Evolutionary conservation across 2,888 invertebrate genomes (phyloP).

Genomic region (Opisthograptis luteolata): DNA sequence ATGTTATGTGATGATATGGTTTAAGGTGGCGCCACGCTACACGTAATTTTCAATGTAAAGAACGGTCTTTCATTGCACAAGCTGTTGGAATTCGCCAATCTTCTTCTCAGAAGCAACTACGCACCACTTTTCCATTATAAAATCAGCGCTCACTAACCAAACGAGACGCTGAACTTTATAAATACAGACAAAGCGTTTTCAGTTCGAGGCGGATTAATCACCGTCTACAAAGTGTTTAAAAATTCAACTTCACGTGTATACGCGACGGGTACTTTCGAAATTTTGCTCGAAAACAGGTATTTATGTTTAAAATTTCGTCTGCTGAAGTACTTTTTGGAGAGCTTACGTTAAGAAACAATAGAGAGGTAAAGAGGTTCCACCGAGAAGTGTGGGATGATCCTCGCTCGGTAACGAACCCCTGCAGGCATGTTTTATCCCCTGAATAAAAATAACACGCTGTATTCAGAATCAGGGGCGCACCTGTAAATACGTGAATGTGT

Average conservation of each 20-base stretch:
- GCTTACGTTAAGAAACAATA: slow-evolving; percentile 40
- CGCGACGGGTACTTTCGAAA: slow-evolving; percentile 58
- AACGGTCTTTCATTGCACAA: too few relatives aligned
- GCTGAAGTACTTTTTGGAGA: slow-evolving; percentile 35
- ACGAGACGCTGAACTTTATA: background rate
- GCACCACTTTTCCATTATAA: too few relatives aligned
- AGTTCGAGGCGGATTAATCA: slow-evolving; percentile 59
- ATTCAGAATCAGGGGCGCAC: slow-evolving; percentile 38
- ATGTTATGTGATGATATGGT: too few relatives aligned
- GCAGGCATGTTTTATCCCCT: slow-evolving; percentile 59
- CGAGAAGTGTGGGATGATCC: slow-evolving; percentile 52
- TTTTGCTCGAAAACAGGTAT: slow-evolving; percentile 54
- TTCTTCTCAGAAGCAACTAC: too few relatives aligned
- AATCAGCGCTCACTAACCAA: background rate
- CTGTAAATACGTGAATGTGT: slow-evolving; percentile 39
- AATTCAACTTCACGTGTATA: slow-evolving; percentile 68
- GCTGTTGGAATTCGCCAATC: too few relatives aligned
- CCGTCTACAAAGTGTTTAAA: slow-evolving; percentile 62
- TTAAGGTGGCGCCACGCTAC: too few relatives aligned
- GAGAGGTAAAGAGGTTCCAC: slow-evolving; percentile 42
- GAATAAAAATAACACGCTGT: slow-evolving; percentile 61
- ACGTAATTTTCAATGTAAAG: too few relatives aligned
- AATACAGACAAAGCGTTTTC: slow-evolving; percentile 25
- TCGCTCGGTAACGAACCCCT: slow-evolving; percentile 67
- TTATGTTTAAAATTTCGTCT: slow-evolving; percentile 60